These are phyloP conservation scores for Tetrax tetrax DNA, from an alignment of 2,113 vertebrate species.

Conservation along the genomic window DNA sequence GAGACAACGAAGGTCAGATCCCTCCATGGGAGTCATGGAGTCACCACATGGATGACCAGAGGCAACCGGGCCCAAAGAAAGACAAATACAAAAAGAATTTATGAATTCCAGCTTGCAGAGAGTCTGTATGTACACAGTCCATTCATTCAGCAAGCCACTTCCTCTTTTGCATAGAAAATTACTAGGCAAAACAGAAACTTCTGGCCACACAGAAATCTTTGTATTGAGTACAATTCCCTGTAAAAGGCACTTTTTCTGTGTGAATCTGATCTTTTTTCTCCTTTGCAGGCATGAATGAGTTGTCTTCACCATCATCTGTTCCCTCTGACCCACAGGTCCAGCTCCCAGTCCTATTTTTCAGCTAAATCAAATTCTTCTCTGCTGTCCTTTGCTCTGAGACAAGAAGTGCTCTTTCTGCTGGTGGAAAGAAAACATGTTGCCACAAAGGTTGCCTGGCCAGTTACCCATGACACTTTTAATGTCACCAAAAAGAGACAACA, in stretches of 20 bases:
- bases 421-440: neutral
- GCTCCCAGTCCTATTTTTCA: neutral
- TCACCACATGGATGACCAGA: neutral
- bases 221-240: neutral
- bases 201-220: neutral
- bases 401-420: neutral
- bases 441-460: neutral
- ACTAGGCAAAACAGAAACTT: neutral
- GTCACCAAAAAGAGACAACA: neutral
- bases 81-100: neutral
- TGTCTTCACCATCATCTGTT: neutral
- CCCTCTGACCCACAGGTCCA: neutral
- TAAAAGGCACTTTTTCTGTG: neutral
- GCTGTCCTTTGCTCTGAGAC: neutral
- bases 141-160: neutral
- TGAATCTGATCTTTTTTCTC: neutral
- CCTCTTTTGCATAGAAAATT: neutral
- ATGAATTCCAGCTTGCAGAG: neutral
- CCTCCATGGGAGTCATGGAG: neutral
- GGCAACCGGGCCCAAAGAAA: neutral
- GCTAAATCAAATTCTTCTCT: neutral
- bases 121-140: fast-evolving
- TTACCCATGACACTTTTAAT: neutral
- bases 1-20: neutral
- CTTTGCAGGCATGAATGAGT: neutral